phyloP scores from a whole-genome alignment of 2,113 vertebrate species.

The Pelecanus crispus region DNA sequence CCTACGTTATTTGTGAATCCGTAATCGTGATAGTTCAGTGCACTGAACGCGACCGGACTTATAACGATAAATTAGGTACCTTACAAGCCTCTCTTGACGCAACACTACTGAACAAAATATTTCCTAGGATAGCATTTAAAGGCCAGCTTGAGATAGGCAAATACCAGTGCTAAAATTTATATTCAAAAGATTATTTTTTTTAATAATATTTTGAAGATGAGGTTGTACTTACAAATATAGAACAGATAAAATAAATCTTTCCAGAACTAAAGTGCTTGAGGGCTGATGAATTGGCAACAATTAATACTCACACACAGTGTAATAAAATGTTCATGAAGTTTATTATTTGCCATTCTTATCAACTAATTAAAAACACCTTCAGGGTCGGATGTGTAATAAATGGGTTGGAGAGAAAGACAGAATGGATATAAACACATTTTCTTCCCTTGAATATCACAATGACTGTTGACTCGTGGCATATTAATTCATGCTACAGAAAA shows the following conservation, averaged over 20 bases:
- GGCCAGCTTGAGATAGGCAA: not conserved
- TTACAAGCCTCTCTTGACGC: no score
- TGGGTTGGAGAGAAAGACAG: slow-evolving; percentile 36
- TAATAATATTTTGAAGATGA: slow-evolving; percentile 36
- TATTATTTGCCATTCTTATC: slow-evolving; percentile 65
- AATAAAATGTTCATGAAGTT: slow-evolving; percentile 68
- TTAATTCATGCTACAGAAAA: slow-evolving; percentile 18
- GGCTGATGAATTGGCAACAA: slow-evolving; percentile 59
- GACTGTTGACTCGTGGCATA: not conserved
- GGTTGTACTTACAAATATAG: slow-evolving; percentile 47
- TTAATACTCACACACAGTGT: slow-evolving; percentile 50
- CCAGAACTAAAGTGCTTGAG: slow-evolving; percentile 36
- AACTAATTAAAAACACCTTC: slow-evolving; percentile 72
- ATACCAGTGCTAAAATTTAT: not conserved
- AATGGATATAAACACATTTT: slow-evolving; percentile 47
- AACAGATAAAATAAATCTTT: slow-evolving; percentile 54
- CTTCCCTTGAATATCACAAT: slow-evolving; percentile 2
- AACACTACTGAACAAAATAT: not conserved
- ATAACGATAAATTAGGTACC: no score
- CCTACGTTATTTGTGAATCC: no score
- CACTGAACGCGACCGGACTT: no score
- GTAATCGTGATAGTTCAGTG: no score
- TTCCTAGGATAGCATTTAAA: not conserved
- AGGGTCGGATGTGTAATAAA: slow-evolving; percentile 59
- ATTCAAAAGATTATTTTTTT: slow-evolving; percentile 34